phyloP scores from a whole-genome alignment of 2,797 vertebrate genomes.

The Microcaecilia unicolor region DNA sequence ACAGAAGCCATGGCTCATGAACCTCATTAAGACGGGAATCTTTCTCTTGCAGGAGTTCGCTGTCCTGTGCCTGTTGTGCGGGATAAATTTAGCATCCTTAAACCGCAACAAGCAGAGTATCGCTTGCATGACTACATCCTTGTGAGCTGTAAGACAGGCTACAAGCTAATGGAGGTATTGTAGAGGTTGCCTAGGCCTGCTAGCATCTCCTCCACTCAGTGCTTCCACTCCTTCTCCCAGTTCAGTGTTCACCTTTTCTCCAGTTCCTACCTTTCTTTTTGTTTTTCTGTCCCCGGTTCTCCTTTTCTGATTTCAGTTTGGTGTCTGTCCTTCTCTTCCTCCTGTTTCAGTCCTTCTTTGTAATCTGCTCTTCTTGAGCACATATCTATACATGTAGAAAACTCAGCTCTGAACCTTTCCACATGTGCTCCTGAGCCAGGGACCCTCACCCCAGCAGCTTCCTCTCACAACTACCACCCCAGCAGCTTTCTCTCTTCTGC shows the following conservation, averaged over 20 bases:
- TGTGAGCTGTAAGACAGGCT: constrained; percentile 50
- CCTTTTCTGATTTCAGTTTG: no score
- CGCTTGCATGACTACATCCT: constrained; percentile 51
- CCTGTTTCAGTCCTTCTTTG: no score
- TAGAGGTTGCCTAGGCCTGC: neutral
- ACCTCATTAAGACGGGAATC: no score
- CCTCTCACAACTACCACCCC: neutral
- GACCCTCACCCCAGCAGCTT: no score
- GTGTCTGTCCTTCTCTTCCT: no score
- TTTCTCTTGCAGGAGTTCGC: constrained; percentile 35
- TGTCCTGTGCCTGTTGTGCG: constrained; percentile 47
- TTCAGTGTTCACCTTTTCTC: neutral
- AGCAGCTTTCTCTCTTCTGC: neutral
- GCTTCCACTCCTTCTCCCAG: neutral
- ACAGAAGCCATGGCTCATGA: neutral
- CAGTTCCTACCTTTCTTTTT: neutral
- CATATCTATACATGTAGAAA: no score
- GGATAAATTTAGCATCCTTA: constrained; percentile 52
- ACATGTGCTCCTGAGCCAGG: no score
- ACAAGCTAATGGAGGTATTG: constrained; percentile 52
- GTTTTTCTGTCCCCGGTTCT: neutral
- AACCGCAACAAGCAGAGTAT: constrained; percentile 41
- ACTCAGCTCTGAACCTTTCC: no score
- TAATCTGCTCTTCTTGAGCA: no score
- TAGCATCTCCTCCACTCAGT: neutral